phyloP scores from a whole-genome alignment of 2,113 vertebrate genomes.

The Oxygymnocypris stewartii region DNA sequence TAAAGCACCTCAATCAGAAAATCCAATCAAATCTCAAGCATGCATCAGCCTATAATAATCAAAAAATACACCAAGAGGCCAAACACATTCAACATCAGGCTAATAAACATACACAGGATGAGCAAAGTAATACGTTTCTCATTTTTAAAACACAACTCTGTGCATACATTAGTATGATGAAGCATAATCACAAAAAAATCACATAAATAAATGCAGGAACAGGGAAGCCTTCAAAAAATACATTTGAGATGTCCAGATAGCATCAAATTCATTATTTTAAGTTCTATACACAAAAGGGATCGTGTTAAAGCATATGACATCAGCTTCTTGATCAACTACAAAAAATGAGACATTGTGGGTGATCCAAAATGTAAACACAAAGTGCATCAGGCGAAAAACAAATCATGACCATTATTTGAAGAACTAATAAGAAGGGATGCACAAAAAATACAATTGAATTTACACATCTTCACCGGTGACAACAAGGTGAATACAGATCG shows the following conservation, averaged over 20 bases:
- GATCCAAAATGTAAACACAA: conserved; percentile 43
- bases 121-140: conserved; percentile 32
- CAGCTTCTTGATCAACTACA: conserved; percentile 52
- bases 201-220: conserved; percentile 49
- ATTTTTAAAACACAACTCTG: conserved; percentile 22
- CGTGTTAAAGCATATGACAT: background rate
- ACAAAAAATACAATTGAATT: conserved; percentile 42
- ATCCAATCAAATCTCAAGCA: conserved; percentile 58
- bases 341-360: conserved; percentile 33
- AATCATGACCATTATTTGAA: too few species aligned
- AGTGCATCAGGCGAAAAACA: conserved; percentile 66
- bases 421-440: too few species aligned
- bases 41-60: conserved; percentile 55
- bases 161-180: conserved; percentile 37
- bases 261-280: background rate
- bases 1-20: conserved; percentile 29
- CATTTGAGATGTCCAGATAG: conserved; percentile 20
- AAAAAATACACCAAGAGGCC: conserved; percentile 54
- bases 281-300: background rate
- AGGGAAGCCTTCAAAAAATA: conserved; percentile 8
- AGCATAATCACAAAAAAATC: conserved; percentile 39
- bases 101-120: conserved; percentile 40
- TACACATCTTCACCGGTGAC: conserved; percentile 32
- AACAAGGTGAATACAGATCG: background rate
- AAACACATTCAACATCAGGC: conserved; percentile 50